Evolutionary conservation across 1,140 invertebrate species (phyloP), one percentile per base, ranked within the genome.

Genomic region (Asobara japonica): DNA sequence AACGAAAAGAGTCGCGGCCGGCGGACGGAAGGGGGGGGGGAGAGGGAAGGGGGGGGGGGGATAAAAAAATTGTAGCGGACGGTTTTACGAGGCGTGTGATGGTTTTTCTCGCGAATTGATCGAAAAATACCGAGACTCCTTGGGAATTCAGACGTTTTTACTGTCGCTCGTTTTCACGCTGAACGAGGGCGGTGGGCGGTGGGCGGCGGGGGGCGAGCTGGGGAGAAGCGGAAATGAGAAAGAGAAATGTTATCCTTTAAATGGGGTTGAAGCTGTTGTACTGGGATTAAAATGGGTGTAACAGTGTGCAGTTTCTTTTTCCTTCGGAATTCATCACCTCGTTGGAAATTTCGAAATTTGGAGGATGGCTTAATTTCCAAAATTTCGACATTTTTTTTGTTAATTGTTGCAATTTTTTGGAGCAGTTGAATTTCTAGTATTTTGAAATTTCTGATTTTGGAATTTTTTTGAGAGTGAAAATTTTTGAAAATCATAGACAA

Each of bases 31-130:
- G 48, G 25, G 65, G n/a, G 31, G 56, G 65, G 25, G 31, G 51
- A 13, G 18, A 6, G 16, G 16, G 48, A 67, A 45, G 18, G 45
- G 10, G 60, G 31, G 29, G 67, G 22, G 31, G 61, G 67, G 36
- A 48, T 66, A 41, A 22, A 51, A 29, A 29, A 61, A 69, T 27
- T 30, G 30, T 36, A 29, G 62, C 27, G 36, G 66, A 30, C 56
- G 60, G 31, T 74, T 74, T 74, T 74, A 74, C 68, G 73, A 74
- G 41, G 64, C 61, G 68, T 60, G 33, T 30, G 73, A 33, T 66
- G 45, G 73, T 45, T 74, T 74, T 27, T 74, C 66, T 66, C 51
- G 61, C 51, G 48, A 16, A 31, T 64, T 51, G 67, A 31, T 48
- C 18, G 36, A 69, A 51, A 22, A 69, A 60, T 65, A 66, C 20